These are phyloP conservation scores for Turritopsis rubra DNA, from an alignment of 30 jellyfish, hydroid and myxozoan genomes.

Conservation along the genomic window DNA sequence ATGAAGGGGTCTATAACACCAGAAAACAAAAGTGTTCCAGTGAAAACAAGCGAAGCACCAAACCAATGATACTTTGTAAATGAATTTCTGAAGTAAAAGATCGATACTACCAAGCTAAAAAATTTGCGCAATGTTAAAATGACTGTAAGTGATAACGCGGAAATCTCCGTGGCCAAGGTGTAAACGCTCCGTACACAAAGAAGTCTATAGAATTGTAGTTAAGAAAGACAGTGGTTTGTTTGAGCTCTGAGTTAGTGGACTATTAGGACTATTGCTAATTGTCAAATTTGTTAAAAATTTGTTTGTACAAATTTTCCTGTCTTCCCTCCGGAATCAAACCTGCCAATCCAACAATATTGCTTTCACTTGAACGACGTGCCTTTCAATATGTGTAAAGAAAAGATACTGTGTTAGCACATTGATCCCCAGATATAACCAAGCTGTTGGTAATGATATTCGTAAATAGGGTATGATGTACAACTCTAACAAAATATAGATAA, in stretches of 20 bases:
- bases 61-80: conserved; percentile 85
- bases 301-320: no score
- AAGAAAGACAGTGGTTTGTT: conserved; percentile 1
- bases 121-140: conserved; percentile 72
- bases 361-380: no score
- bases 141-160: conserved; percentile 75
- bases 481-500: background rate
- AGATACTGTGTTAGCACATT: conserved; percentile 88
- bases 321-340: no score
- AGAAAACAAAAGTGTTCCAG: conserved; percentile 62
- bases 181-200: conserved; percentile 82
- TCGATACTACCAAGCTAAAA: conserved; percentile 64
- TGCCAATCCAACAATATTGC: no score
- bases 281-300: no score
- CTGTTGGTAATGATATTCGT: conserved; percentile 41
- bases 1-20: conserved; percentile 21
- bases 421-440: conserved; percentile 63
- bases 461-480: conserved; percentile 27
- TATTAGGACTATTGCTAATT: no score
- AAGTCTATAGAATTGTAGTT: conserved; percentile 33
- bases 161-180: conserved; percentile 61
- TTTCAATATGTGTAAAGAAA: no score
- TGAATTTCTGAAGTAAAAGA: conserved; percentile 66
- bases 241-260: no score
- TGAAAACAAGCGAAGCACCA: conserved; percentile 69